These are phyloP conservation scores for Bos javanicus DNA, from an alignment of 2,113 vertebrate genomes.

Conservation along the genomic window DNA sequence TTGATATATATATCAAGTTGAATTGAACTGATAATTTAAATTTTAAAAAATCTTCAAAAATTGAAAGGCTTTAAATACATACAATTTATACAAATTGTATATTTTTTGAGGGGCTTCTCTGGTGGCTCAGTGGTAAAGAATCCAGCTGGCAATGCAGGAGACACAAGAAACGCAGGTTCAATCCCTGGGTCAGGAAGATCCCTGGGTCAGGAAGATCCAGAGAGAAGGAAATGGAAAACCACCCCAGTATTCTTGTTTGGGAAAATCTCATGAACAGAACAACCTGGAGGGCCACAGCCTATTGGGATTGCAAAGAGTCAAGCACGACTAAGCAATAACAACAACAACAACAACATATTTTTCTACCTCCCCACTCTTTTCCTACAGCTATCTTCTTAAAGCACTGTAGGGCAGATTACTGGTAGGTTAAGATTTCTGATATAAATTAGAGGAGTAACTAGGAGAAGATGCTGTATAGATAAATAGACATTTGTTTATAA, in stretches of 20 bases:
- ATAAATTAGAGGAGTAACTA: background rate
- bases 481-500: background rate
- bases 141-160: background rate
- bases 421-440: background rate
- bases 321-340: background rate
- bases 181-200: background rate
- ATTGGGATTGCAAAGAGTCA: background rate
- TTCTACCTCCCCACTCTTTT: background rate
- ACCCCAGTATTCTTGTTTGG: background rate
- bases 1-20: background rate
- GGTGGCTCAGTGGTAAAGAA: background rate
- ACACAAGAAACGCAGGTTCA: background rate
- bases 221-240: background rate
- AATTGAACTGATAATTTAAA: background rate
- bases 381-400: background rate
- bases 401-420: background rate
- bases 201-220: background rate
- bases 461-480: background rate
- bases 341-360: background rate
- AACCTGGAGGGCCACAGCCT: background rate
- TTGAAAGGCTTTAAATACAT: background rate
- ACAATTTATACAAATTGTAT: background rate
- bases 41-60: background rate
- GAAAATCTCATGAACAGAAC: background rate
- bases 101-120: background rate